Conservation (phyloP, 2,888 invertebrate genomes). For the Matsumyia berberina region DNA sequence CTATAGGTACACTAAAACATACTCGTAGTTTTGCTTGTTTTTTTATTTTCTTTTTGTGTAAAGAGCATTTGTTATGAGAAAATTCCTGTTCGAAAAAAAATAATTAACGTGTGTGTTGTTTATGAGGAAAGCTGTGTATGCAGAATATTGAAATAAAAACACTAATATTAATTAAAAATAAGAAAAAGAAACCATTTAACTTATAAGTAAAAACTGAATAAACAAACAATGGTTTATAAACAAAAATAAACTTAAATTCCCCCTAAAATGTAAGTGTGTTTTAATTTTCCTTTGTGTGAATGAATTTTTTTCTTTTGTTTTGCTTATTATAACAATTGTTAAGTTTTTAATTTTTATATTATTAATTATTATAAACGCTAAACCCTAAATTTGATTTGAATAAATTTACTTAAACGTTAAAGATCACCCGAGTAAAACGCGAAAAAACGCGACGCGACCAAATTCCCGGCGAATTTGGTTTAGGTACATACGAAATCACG, state of each 20-base stretch:
- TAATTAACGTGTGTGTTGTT: conserved; percentile 34
- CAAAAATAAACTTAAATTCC: conserved; percentile 35
- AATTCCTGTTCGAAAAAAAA: conserved; percentile 13
- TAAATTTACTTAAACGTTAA: conserved; percentile 81
- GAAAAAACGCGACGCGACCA: conserved; percentile 85
- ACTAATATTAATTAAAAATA: conserved; percentile 14
- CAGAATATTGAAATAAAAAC: conserved; percentile 34
- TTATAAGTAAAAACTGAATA: neutral
- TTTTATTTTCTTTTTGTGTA: conserved; percentile 16
- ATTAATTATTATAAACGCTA: conserved; percentile 76
- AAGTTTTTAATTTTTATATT: conserved; percentile 73
- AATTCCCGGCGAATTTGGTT: conserved; percentile 85
- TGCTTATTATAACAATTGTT: conserved; percentile 62
- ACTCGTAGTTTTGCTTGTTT: neutral
- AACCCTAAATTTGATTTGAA: conserved; percentile 77
- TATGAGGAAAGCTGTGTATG: conserved; percentile 66
- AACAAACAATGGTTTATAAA: conserved; percentile 7
- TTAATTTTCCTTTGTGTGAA: conserved; percentile 38
- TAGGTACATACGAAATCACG: conserved; percentile 85
- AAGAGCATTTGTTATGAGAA: conserved; percentile 48
- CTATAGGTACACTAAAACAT: conserved; percentile 25
- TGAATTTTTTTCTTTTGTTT: conserved; percentile 40
- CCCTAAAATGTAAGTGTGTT: conserved; percentile 63
- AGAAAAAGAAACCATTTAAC: conserved; percentile 11
- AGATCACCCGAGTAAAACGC: conserved; percentile 84